Conservation (phyloP, 2,113 vertebrate species). For the Anoplopoma fimbria region DNA sequence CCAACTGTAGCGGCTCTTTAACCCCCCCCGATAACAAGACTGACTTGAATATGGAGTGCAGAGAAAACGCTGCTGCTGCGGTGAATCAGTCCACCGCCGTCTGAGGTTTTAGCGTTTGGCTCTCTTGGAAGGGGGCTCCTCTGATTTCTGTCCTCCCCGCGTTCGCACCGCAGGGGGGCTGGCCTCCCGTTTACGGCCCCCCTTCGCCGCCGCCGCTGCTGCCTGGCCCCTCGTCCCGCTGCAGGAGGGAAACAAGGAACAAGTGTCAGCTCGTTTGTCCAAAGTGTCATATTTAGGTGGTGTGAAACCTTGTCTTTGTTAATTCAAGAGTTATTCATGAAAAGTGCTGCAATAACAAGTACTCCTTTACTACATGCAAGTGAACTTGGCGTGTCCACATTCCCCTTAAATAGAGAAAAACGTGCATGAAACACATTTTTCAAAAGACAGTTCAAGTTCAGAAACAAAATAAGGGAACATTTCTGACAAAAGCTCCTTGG, state of each 20-base stretch:
- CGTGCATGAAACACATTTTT: constrained; percentile 6
- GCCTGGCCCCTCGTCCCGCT: constrained; percentile 86
- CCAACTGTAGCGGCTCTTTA: constrained; percentile 32
- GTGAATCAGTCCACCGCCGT: constrained; percentile 29
- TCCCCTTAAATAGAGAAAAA: neutral
- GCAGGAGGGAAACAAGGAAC: constrained; percentile 65
- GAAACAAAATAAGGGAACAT: neutral
- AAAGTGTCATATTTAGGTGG: constrained; percentile 38
- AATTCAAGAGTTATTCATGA: constrained; percentile 65
- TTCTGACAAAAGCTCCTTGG: neutral
- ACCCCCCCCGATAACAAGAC: constrained; percentile 16
- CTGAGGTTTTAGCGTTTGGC: constrained; percentile 86
- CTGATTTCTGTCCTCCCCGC: constrained; percentile 87
- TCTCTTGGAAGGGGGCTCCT: constrained; percentile 88
- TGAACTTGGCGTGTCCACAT: neutral
- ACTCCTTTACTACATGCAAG: neutral
- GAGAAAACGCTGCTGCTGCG: constrained; percentile 36
- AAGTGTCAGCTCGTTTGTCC: constrained; percentile 60
- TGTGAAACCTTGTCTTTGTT: constrained; percentile 42
- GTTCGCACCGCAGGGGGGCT: constrained; percentile 88
- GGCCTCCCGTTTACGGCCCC: constrained; percentile 86
- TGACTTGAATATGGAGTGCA: constrained; percentile 49
- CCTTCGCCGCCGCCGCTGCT: constrained; percentile 73
- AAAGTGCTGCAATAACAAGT: constrained; percentile 21
- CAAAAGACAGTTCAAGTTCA: neutral